Percentiles rank a stretch among this genome's conserved stretches.
These are phyloP conservation scores for Xyrichtys novacula DNA, from an alignment of 2,797 vertebrate genomes.

Conservation along the genomic window DNA sequence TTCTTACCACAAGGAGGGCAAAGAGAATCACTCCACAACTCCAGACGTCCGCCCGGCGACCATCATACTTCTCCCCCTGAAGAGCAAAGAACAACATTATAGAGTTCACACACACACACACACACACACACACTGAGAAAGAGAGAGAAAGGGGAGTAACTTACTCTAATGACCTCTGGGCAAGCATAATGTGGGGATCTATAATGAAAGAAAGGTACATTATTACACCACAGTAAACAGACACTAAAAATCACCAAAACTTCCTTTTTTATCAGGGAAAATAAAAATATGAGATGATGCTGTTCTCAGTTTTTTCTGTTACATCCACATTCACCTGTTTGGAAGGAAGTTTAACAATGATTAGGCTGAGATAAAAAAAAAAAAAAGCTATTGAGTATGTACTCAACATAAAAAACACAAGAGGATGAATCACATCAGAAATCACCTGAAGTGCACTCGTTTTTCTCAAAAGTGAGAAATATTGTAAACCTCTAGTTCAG, in stretches of 20 bases:
- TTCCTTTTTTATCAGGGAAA: not conserved
- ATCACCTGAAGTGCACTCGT: no score
- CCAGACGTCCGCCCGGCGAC: slow-evolving; percentile 93
- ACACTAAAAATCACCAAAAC: not conserved
- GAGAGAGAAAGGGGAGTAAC: slow-evolving; percentile 52
- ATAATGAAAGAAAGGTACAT: slow-evolving; percentile 29
- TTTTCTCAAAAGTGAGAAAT: no score
- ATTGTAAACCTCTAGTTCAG: no score
- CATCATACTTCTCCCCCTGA: slow-evolving; percentile 94
- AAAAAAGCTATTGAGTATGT: no score
- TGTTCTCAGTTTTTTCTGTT: no score
- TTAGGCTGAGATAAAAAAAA: no score
- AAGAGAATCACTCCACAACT: slow-evolving; percentile 96
- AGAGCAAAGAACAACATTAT: slow-evolving; percentile 12
- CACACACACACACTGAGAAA: slow-evolving; percentile 13
- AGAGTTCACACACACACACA: slow-evolving; percentile 6
- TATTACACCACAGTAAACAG: not conserved
- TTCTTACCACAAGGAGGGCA: slow-evolving; percentile 92
- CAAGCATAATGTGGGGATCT: slow-evolving; percentile 99
- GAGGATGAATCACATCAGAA: no score
- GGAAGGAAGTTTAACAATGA: no score
- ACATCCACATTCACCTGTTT: no score
- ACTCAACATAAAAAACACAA: no score
- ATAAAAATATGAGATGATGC: no score
- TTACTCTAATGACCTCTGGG: slow-evolving; percentile 97